Base-by-base conservation (phyloP, 2,888 invertebrate species). In the Ormyrus rosae region DNA sequence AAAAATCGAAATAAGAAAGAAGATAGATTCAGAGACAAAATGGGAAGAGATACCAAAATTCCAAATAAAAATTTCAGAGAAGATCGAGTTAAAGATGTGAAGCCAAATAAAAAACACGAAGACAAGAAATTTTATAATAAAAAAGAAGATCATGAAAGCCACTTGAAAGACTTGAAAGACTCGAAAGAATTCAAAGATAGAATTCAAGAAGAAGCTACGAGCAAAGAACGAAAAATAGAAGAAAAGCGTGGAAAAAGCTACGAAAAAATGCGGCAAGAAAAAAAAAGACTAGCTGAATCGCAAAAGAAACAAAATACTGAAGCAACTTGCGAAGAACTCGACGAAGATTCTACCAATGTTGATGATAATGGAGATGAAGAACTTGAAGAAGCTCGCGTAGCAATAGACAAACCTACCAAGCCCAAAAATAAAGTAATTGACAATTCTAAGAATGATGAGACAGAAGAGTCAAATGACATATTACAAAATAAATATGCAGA, bases 1-100 rank as follows among this genome's bases (percentile, higher is more conserved):
- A 91, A 90, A 84, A 87, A 85, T 85, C 86, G 89, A 76, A 87
- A 87, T 80, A 91, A 89, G 83, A 90, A 87, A 72, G 90, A 90
- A 6, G 90, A 90, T 4, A 90, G 89, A 70, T 83, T 86, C 8
- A 85, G 88, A 8, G 90, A 89, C 3, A 90, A 89, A 84, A 58
- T 85, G 13, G 80, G 85, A 9, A 86, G 93, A 72, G 93, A 93
- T 84, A 91, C 92, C 87, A 92, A 93, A 81, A 91, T 92, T 83
- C 70, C 84, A 90, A 83, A 87, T 76, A 91, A 90, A 84, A 84
- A 87, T 80, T 86, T 90, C 63, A 87, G 88, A 82, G 93, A 92
- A 83, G 92, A 92, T 84, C 92, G 90, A 84, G 79, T 87, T 81
- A 92, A 92, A 69, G 89, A 88, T 7, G 60, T 83, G 6, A 89